Evolutionary conservation across 2,888 invertebrate genomes (phyloP).

Genomic region (Bibio marci): DNA sequence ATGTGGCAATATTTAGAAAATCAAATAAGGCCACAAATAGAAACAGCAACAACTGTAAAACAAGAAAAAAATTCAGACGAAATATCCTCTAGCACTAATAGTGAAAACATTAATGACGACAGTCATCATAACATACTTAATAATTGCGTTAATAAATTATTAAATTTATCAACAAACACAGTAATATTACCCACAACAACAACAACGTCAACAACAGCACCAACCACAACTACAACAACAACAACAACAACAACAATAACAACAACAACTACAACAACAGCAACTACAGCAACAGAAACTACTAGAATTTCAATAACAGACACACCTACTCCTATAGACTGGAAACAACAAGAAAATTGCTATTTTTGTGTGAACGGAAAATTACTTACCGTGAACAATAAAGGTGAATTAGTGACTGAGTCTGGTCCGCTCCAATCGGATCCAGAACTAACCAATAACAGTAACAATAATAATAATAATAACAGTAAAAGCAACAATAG

Average conservation of each 20-base stretch:
- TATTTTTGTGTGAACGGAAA: slow-evolving; percentile 68
- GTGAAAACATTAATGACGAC: slow-evolving; percentile 1
- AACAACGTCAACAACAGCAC: slow-evolving; percentile 10
- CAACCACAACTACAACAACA: slow-evolving; percentile 14
- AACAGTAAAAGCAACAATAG: slow-evolving; percentile 11
- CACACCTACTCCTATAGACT: slow-evolving; percentile 38
- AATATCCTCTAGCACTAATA: slow-evolving; percentile 2
- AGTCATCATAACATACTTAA: neutral
- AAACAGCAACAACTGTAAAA: neutral
- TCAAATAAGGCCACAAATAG: too few species aligned
- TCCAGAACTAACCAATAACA: slow-evolving; percentile 17
- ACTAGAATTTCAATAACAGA: slow-evolving; percentile 6
- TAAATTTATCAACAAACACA: too few species aligned
- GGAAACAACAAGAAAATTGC: slow-evolving; percentile 72
- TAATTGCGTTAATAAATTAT: too few species aligned
- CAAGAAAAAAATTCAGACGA: slow-evolving; percentile 8
- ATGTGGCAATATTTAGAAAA: too few species aligned
- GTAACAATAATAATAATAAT: too few species aligned
- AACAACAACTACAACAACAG: slow-evolving; percentile 10
- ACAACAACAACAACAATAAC: too few species aligned
- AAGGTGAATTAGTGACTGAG: slow-evolving; percentile 30
- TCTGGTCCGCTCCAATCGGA: slow-evolving; percentile 23
- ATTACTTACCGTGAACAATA: slow-evolving; percentile 35
- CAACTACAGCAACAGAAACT: slow-evolving; percentile 18
- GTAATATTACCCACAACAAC: too few species aligned